These are phyloP conservation scores for Amphimedon queenslandica DNA, from an alignment of 37 sponge, comb jelly and placozoan genomes.

Conservation along the genomic window DNA sequence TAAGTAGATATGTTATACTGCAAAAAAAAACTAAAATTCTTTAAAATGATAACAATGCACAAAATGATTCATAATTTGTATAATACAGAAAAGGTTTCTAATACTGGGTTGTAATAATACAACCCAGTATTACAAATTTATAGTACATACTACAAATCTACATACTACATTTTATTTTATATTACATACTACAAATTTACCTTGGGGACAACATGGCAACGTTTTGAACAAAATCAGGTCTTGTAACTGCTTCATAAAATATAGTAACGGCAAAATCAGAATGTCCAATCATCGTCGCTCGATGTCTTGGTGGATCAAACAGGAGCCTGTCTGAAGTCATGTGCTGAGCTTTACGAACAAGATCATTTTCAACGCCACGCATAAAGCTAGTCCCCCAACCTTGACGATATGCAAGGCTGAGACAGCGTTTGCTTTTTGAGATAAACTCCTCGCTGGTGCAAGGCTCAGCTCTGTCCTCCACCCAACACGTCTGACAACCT, in stretches of 20 bases:
- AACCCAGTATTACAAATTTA: too few relatives aligned
- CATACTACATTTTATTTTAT: too few relatives aligned
- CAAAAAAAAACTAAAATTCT: too few relatives aligned
- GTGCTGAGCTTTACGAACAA: conserved; percentile 21
- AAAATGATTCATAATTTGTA: too few relatives aligned
- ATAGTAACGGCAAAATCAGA: conserved; percentile 43
- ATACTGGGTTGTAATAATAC: too few relatives aligned
- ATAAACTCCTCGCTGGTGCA: conserved; percentile 43
- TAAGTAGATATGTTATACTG: too few relatives aligned
- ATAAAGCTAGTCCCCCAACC: conserved; percentile 26
- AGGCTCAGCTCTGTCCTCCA: conserved; percentile 8
- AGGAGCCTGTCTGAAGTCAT: conserved; percentile 23
- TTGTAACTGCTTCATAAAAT: conserved; percentile 64
- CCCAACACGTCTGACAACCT: conserved; percentile 47
- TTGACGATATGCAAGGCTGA: not conserved
- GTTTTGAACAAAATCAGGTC: conserved; percentile 39
- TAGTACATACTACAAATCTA: too few relatives aligned
- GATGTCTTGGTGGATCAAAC: conserved; percentile 40
- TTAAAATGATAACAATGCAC: too few relatives aligned
- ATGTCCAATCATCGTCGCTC: conserved; percentile 57
- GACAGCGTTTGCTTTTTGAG: conserved; percentile 8
- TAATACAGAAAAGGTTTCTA: conserved; percentile 51
- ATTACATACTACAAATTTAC: too few relatives aligned
- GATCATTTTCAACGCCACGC: conserved; percentile 19
- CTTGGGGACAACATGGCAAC: conserved; percentile 68